A percentile compares a stretch with the other conserved stretches of the same genome.
These are phyloP conservation scores for Lichenostomus cassidix DNA, from an alignment of 2,113 vertebrate genomes.

Conservation along the genomic window DNA sequence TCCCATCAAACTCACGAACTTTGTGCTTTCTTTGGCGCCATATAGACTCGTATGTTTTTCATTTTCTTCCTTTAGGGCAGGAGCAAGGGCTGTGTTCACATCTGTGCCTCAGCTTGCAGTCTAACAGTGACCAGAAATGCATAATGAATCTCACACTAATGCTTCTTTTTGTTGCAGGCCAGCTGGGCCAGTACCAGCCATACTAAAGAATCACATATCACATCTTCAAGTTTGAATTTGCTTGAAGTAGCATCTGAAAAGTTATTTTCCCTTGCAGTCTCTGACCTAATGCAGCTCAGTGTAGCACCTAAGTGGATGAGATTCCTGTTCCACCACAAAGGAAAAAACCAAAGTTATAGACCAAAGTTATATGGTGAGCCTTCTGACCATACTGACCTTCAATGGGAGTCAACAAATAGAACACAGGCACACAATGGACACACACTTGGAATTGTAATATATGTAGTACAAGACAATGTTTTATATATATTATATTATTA, in stretches of 20 bases:
- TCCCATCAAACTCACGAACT: not conserved
- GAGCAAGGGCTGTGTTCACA: not conserved
- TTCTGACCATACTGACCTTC: not conserved
- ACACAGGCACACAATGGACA: not conserved
- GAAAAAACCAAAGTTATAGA: not conserved
- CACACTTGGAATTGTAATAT: not conserved
- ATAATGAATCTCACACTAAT: not conserved
- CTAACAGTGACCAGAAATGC: not conserved
- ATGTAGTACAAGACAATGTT: not conserved
- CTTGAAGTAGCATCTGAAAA: not conserved
- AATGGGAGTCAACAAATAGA: fast-evolving
- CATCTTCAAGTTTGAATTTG: not conserved
- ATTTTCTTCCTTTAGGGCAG: conserved; percentile 12
- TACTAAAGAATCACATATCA: not conserved
- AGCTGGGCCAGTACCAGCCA: not conserved
- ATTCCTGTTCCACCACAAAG: not conserved
- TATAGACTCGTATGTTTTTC: not conserved
- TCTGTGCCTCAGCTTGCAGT: not conserved
- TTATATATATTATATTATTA: too few relatives aligned
- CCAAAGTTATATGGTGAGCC: not conserved
- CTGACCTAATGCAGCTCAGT: not conserved
- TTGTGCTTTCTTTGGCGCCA: conserved; percentile 22
- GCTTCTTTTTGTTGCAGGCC: not conserved
- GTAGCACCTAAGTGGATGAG: not conserved
- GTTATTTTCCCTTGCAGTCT: not conserved